phyloP scores from a whole-genome alignment of 1,140 invertebrate species.

The Microplitis demolitor region DNA sequence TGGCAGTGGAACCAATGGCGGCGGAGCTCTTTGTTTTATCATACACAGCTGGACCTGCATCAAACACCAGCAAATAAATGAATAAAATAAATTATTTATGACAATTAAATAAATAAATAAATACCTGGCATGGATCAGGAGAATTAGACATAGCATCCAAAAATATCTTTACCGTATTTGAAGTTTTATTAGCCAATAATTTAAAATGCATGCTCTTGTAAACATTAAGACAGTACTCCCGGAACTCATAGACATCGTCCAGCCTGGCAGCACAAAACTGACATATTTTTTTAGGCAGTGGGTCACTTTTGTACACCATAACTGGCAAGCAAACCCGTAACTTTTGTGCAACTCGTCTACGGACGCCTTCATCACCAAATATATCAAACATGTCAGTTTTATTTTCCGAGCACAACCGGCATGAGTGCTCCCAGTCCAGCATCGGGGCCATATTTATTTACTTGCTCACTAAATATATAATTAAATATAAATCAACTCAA shows the following conservation, averaged over 20 bases:
- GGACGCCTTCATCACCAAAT: constrained; percentile 46
- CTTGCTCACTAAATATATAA: not conserved
- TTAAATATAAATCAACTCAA: not conserved
- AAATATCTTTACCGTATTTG: constrained; percentile 44
- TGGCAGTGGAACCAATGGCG: constrained; percentile 49
- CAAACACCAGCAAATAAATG: not conserved
- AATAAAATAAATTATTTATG: not conserved
- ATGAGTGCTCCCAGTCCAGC: constrained; percentile 43
- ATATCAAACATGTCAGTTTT: constrained; percentile 49
- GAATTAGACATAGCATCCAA: constrained; percentile 50
- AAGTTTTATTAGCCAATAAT: constrained; percentile 33
- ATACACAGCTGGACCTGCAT: constrained; percentile 47
- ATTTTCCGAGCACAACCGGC: constrained; percentile 49
- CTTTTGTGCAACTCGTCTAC: constrained; percentile 46
- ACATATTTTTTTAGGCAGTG: constrained; percentile 52
- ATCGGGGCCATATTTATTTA: constrained; percentile 31
- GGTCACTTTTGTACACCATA: constrained; percentile 50
- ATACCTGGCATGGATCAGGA: constrained; percentile 50
- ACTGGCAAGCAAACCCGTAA: constrained; percentile 47
- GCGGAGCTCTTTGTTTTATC: constrained; percentile 48
- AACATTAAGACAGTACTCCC: constrained; percentile 46
- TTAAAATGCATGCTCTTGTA: constrained; percentile 48
- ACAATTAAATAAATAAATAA: not conserved
- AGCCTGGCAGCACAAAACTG: constrained; percentile 51
- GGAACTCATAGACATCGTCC: constrained; percentile 49